Percentiles rank a stretch among this genome's conserved stretches.
Evolutionary conservation across 1,140 invertebrate genomes (phyloP).

Genomic region (Pararge aegeria): DNA sequence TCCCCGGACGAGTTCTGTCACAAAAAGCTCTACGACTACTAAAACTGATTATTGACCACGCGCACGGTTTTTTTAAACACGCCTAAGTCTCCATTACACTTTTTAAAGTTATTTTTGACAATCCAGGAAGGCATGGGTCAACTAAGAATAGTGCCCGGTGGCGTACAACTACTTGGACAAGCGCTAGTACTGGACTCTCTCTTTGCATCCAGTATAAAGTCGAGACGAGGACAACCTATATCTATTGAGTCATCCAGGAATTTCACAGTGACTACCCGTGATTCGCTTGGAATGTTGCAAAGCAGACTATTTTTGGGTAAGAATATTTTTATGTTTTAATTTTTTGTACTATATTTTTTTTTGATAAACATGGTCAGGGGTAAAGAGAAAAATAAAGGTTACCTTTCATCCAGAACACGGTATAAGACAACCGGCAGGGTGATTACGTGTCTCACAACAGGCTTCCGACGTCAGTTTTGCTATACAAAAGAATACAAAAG

Average conservation of each 20-base stretch:
- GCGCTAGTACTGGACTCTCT: slow-evolving; percentile 92
- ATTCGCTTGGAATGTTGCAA: slow-evolving; percentile 86
- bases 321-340: slow-evolving; percentile 8
- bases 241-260: slow-evolving; percentile 93
- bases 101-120: slow-evolving; percentile 2
- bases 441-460: too few species aligned
- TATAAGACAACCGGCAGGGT: too few species aligned
- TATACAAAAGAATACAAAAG: too few species aligned
- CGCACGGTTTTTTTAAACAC: too few species aligned
- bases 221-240: slow-evolving; percentile 89
- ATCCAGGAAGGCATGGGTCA: slow-evolving; percentile 96
- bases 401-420: too few species aligned
- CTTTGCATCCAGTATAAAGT: slow-evolving; percentile 91
- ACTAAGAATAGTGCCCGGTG: slow-evolving; percentile 92
- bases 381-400: too few species aligned
- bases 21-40: too few species aligned
- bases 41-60: too few species aligned
- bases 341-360: background rate
- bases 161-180: slow-evolving; percentile 92
- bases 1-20: too few species aligned
- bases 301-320: slow-evolving; percentile 91
- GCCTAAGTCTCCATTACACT: too few species aligned
- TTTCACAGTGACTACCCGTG: slow-evolving; percentile 91
- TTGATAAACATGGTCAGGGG: too few species aligned
- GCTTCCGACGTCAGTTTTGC: too few species aligned